Base-by-base conservation (phyloP, 2,113 vertebrate genomes). In the Eleginops maclovinus region DNA sequence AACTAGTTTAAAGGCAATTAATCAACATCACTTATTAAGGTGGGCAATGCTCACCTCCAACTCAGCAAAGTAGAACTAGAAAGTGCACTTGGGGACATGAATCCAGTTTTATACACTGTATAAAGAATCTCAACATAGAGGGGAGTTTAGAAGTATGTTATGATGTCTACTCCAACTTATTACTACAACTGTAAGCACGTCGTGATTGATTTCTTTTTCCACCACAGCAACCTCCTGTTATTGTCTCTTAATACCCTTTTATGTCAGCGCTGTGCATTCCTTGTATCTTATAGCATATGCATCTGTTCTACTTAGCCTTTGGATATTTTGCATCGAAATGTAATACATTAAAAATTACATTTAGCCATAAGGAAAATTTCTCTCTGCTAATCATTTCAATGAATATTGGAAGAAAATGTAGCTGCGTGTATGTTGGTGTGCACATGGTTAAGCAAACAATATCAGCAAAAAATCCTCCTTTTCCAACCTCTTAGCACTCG, bases 21-120 rank as follows among this genome's bases (percentile, higher is more conserved):
- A 91, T 92, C 92, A 94, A 80, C 66, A 92, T 92, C 75, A 79
- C 75, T 89, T 83, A 92, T 84, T 88, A 89, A 80, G 87, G 77
- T 69, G 87, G 72, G 74, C 80, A 75, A 79, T 54, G 56, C 68
- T 79, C 69, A 87, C 77, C 75, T 76, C 63, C 54, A 58, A 76
- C 81, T 88, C 87, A 89, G 87, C 79, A 89, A 78, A 82, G 87
- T 64, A 83, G 69, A 90, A 68, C 68, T 79, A 66, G 53, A 72
- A 82, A 87, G 65, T 70, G 56, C 44, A 72, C 68, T 76, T 56
- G 51, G 43, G 82, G 69, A 64, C 56, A 64, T 62, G 61, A 26
- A 72, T 82, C 75, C 41, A 68, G 66, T 62, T 78, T 40, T 26
- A 62, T 59, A 56, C 28, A 40, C 26, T 28, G 13, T 55, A 71